Conservation (phyloP, 30 jellyfish, hydroid and myxozoan species). For the Clytia hemisphaerica region DNA sequence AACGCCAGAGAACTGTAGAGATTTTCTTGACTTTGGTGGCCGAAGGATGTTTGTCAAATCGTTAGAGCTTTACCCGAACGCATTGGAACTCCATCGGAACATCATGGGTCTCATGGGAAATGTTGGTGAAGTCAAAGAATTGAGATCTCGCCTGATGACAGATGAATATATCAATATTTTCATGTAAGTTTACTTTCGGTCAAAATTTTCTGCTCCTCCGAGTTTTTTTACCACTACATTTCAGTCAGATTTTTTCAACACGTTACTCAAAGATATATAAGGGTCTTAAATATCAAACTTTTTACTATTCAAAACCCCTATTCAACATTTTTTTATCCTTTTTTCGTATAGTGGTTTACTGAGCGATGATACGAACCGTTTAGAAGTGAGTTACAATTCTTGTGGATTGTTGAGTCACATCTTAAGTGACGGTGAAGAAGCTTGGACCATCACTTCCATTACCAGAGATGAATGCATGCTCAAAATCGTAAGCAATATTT, state of each 20-base stretch:
- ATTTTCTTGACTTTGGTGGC: conserved; percentile 45
- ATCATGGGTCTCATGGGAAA: conserved; percentile 75
- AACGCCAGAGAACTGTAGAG: conserved; percentile 57
- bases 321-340: not conserved
- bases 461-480: conserved; percentile 55
- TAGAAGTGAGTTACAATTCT: conserved; percentile 67
- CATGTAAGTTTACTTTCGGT: conserved; percentile 31
- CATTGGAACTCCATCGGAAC: conserved; percentile 34
- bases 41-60: conserved; percentile 30
- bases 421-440: conserved; percentile 57
- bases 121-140: conserved; percentile 59
- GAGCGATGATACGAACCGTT: not conserved
- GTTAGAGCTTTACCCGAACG: conserved; percentile 34
- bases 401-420: conserved; percentile 65
- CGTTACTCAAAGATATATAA: no score
- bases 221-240: no score
- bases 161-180: conserved; percentile 26
- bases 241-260: no score
- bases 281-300: not conserved
- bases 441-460: conserved; percentile 37
- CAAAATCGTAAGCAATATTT: conserved; percentile 36
- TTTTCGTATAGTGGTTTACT: conserved; percentile 7
- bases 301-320: not conserved
- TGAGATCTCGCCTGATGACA: conserved; percentile 38
- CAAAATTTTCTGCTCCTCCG: no score